These are phyloP conservation scores for Cydia pomonella DNA, from an alignment of 1,140 invertebrate genomes.

Conservation along the genomic window DNA sequence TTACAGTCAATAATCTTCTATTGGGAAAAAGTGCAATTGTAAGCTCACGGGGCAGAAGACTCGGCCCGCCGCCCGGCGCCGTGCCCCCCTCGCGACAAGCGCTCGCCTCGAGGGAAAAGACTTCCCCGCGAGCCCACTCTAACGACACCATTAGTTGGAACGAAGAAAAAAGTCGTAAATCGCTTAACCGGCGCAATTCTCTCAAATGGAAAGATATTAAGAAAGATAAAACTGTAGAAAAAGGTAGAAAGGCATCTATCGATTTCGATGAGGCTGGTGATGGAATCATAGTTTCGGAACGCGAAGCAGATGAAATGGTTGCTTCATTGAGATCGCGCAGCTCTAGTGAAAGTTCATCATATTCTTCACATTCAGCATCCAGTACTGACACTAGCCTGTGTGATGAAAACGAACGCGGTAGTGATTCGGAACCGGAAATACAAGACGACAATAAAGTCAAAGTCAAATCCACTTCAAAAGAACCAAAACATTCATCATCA, in stretches of 20 bases:
- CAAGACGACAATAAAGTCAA: constrained; percentile 70
- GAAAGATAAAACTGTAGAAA: constrained; percentile 66
- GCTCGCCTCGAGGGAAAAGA: constrained; percentile 57
- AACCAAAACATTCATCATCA: constrained; percentile 38
- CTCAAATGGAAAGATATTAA: constrained; percentile 80
- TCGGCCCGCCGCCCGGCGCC: constrained; percentile 85
- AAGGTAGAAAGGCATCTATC: constrained; percentile 70
- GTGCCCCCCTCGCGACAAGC: constrained; percentile 81
- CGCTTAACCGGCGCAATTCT: constrained; percentile 72
- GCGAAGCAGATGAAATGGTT: constrained; percentile 76
- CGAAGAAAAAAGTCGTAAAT: constrained; percentile 83
- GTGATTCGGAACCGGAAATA: constrained; percentile 82
- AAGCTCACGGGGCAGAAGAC: constrained; percentile 84
- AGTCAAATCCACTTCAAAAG: constrained; percentile 58
- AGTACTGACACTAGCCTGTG: constrained; percentile 91
- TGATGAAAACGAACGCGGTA: constrained; percentile 85
- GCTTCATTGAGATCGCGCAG: constrained; percentile 73
- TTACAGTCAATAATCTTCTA: constrained; percentile 92
- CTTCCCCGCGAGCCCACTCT: constrained; percentile 66
- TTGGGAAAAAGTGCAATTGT: constrained; percentile 91
- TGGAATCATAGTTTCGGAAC: constrained; percentile 73
- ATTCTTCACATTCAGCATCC: constrained; percentile 82
- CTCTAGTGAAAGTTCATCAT: constrained; percentile 82
- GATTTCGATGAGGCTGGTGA: constrained; percentile 75
- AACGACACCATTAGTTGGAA: constrained; percentile 89